Evolutionary conservation across 2,113 vertebrate genomes (phyloP), one percentile per base, ranked within the genome.

Genomic region (Oceanodroma tethys): DNA sequence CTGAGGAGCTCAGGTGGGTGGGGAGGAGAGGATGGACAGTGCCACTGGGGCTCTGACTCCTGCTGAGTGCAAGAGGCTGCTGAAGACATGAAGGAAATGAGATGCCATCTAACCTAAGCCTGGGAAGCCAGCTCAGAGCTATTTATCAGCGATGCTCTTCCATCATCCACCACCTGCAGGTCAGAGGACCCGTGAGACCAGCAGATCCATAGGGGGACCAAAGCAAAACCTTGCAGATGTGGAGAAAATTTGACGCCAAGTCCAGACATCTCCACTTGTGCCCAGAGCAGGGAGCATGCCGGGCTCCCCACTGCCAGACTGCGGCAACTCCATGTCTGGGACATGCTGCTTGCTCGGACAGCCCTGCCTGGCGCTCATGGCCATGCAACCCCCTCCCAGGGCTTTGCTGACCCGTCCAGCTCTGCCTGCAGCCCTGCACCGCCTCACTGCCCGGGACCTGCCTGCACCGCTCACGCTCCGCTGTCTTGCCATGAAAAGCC

Each of bases 251-350:
- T 19, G 17, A 13, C 1, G 6, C 50, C 13, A 30, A 62, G 17
- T 13, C 27, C 55, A 71, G 45, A 4, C 7, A 27, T 11, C 17
- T 70, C 67, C 68, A 11, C 6, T 13, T 8, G 20, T 47, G 36
- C 11, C 15, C 43, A 4, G 58, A 9, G 16, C 47, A 76, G 50
- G 45, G 42, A 42, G 5, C 8, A 0, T 3, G 11, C 72, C 2
- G 4, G 42, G 29, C 45, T 90, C 55, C 26, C n/a, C 10, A 4
- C 17, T 26, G 22, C 82, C 58, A 15, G 52, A 4, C 48, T 30
- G 52, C 43, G 16, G 2, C 2, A 3, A 8, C 30, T 27, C 32
- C 38, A 43, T 1, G 1, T 2, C 62, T 70, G 3, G 2, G 55
- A 34, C 23, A 48, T 0, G 0, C 18, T 38, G 18, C 63, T 45